Percentiles rank a stretch among this genome's conserved stretches.
phyloP scores from a whole-genome alignment of 2,888 invertebrate species.

The Iphiclides podalirius region DNA sequence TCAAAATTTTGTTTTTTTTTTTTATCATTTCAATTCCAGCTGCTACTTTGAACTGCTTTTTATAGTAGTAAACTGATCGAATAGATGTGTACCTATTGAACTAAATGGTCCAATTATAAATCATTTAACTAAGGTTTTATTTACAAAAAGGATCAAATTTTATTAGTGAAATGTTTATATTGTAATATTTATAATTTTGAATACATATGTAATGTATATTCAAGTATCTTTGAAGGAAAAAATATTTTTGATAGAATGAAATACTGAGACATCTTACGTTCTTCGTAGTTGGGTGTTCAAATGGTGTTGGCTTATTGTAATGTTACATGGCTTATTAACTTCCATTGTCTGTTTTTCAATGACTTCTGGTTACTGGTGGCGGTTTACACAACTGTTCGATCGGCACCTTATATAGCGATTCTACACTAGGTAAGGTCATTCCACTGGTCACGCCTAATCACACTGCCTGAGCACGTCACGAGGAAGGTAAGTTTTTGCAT shows the following conservation, averaged over 20 bases:
- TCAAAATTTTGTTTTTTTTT: constrained; percentile 43
- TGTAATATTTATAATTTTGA: too few species aligned
- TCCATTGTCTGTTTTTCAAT: too few species aligned
- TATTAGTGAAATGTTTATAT: constrained; percentile 1
- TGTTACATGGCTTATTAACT: neutral
- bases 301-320: neutral
- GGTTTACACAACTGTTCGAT: constrained; percentile 12
- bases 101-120: too few species aligned
- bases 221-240: too few species aligned
- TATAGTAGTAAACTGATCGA: constrained; percentile 3
- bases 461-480: constrained; percentile 31
- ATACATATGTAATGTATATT: too few species aligned
- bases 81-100: neutral
- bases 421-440: too few species aligned
- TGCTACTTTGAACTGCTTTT: constrained; percentile 9
- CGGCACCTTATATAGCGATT: too few species aligned
- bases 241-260: too few species aligned
- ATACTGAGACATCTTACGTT: constrained; percentile 10
- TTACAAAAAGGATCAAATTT: too few species aligned
- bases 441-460: constrained; percentile 37
- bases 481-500: constrained; percentile 56
- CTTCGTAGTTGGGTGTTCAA: neutral
- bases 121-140: too few species aligned
- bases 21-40: neutral
- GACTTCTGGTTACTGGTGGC: neutral